phyloP scores from a whole-genome alignment of 1,140 invertebrate genomes.

The Andricus grossulariae region DNA sequence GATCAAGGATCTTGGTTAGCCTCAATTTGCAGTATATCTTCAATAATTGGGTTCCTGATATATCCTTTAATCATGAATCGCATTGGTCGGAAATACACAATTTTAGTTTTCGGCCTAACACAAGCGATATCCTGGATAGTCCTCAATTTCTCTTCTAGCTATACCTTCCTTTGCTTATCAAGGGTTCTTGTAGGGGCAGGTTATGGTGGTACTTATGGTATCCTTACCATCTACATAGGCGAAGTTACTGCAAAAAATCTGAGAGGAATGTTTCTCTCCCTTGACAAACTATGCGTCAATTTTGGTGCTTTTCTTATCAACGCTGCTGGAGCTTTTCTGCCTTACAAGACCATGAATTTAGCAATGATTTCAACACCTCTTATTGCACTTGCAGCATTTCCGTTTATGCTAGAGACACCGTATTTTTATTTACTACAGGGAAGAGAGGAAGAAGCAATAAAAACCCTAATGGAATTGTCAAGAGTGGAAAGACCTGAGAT shows the following conservation, averaged over 20 bases:
- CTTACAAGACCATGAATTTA: constrained; percentile 74
- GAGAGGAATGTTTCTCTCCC: constrained; percentile 75
- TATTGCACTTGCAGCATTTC: constrained; percentile 79
- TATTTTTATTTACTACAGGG: constrained; percentile 82
- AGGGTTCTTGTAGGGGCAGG: constrained; percentile 73
- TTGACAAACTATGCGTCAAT: constrained; percentile 76
- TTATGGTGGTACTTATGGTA: constrained; percentile 75
- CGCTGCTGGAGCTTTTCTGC: constrained; percentile 73
- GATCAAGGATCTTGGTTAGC: constrained; percentile 65
- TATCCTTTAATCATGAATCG: constrained; percentile 62
- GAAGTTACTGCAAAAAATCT: constrained; percentile 77
- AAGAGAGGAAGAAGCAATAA: constrained; percentile 77
- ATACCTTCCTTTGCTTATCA: constrained; percentile 57
- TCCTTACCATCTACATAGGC: constrained; percentile 76
- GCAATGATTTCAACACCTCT: constrained; percentile 75
- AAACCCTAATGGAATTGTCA: constrained; percentile 78
- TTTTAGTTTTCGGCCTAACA: constrained; percentile 61
- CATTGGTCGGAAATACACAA: constrained; percentile 61
- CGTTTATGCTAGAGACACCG: constrained; percentile 86
- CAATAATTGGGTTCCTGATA: constrained; percentile 59
- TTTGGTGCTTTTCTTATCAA: constrained; percentile 76
- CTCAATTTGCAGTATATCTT: constrained; percentile 62
- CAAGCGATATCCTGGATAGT: constrained; percentile 64
- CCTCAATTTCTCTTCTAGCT: constrained; percentile 58
- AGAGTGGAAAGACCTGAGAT: constrained; percentile 75